Percentiles rank a stretch among this genome's conserved stretches.
Conservation (phyloP, 2,888 invertebrate species). For the Caenorhabditis imperialis region DNA sequence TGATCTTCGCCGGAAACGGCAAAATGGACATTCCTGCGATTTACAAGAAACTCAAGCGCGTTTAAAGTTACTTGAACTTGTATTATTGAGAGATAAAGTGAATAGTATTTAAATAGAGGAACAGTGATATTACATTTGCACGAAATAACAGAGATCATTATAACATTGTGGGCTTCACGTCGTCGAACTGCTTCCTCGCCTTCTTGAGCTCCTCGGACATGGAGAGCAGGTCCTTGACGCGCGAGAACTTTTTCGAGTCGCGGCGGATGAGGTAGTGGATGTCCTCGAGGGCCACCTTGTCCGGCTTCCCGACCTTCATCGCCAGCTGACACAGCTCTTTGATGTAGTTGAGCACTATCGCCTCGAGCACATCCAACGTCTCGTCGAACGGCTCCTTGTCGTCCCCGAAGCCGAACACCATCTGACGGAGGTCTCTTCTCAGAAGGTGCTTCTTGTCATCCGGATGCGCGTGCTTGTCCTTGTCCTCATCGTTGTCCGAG, state of each 20-base stretch:
- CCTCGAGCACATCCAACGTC: conserved; percentile 96
- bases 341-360: conserved; percentile 92
- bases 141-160: too few species aligned
- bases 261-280: conserved; percentile 91
- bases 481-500: conserved; percentile 64
- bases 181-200: conserved; percentile 98
- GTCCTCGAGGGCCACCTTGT: conserved; percentile 97
- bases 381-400: conserved; percentile 96
- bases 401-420: conserved; percentile 99
- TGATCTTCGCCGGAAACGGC: too few species aligned
- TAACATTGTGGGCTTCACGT: conserved; percentile 79
- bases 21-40: too few species aligned
- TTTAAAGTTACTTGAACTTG: too few species aligned
- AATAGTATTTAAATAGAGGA: too few species aligned
- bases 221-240: conserved; percentile 84
- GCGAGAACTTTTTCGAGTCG: conserved; percentile 94
- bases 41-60: too few species aligned
- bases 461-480: conserved; percentile 49
- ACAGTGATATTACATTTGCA: too few species aligned
- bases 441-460: conserved; percentile 67
- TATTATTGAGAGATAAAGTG: too few species aligned
- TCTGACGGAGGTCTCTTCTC: conserved; percentile 87
- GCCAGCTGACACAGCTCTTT: conserved; percentile 58
- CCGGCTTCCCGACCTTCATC: conserved; percentile 83
- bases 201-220: conserved; percentile 98